A percentile compares a stretch with the other conserved stretches of the same genome.
Evolutionary conservation across 1,140 invertebrate genomes (phyloP).

Genomic region (Eubasilissa regina): DNA sequence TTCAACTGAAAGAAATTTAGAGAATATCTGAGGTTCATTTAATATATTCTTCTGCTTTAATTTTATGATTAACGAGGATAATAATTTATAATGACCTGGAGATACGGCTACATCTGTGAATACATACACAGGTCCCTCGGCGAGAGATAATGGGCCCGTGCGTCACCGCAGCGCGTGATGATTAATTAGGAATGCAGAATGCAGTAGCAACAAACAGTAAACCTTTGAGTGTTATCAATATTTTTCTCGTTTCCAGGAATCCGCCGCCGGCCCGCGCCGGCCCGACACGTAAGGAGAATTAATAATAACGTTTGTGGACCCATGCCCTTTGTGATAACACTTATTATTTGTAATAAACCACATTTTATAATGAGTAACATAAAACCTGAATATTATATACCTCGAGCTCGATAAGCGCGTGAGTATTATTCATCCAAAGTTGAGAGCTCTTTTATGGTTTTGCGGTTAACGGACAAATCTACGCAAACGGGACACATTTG

Average conservation of each 20-base stretch:
- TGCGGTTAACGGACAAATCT: slow-evolving; percentile 1
- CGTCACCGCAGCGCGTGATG: background rate
- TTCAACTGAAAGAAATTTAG: no score
- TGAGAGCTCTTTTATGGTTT: background rate
- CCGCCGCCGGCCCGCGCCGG: no score
- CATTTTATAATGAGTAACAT: background rate
- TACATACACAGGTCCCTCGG: background rate
- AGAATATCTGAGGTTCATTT: no score
- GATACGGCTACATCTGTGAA: no score
- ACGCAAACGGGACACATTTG: no score
- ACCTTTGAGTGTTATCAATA: background rate
- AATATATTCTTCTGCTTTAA: no score
- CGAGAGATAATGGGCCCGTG: background rate
- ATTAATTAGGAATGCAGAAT: slow-evolving; percentile 5
- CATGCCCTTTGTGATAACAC: no score
- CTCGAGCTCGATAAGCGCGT: background rate
- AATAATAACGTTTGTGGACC: no score
- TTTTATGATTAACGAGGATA: no score
- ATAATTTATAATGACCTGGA: no score
- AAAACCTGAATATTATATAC: background rate
- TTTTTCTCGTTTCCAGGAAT: background rate
- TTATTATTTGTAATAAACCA: background rate
- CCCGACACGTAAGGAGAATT: no score
- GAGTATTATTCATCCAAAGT: slow-evolving; percentile 2
- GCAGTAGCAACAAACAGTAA: background rate